A percentile compares a stretch with the other conserved stretches of the same genome.
Evolutionary conservation across 2,797 vertebrate genomes (phyloP).

Genomic region (Vireo griseus): DNA sequence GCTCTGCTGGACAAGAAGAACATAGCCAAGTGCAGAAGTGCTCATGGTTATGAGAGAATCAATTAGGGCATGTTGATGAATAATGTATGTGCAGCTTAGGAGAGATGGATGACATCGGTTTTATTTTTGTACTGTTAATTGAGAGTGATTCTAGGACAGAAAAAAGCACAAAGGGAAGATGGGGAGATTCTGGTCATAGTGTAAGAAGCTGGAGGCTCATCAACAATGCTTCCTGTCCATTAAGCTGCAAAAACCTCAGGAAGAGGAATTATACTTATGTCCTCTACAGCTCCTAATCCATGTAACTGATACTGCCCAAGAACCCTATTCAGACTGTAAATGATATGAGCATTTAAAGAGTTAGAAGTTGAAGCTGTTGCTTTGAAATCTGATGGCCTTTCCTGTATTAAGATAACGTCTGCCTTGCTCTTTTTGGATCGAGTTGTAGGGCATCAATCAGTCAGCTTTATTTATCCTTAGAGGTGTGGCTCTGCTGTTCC

Average conservation of each 20-base stretch:
- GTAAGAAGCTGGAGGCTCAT: conserved; percentile 1
- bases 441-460: not conserved
- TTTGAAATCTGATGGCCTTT: conserved; percentile 18
- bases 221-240: conserved; percentile 46
- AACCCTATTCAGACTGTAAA: conserved; percentile 35
- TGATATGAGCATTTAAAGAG: conserved; percentile 29
- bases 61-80: conserved; percentile 59
- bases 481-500: not conserved
- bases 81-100: conserved; percentile 46
- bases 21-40: conserved; percentile 25
- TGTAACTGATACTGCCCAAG: conserved; percentile 30
- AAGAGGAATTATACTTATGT: conserved; percentile 35
- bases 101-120: conserved; percentile 47
- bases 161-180: conserved; percentile 27
- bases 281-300: conserved; percentile 21
- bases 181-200: not conserved
- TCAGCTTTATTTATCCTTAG: not conserved
- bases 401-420: not conserved
- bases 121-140: conserved; percentile 64
- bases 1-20: conserved; percentile 1
- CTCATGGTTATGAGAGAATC: conserved; percentile 46
- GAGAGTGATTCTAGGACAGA: conserved; percentile 36
- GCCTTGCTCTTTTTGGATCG: not conserved
- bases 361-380: not conserved
- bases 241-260: conserved; percentile 43